Percentiles rank a stretch among this genome's conserved stretches.
Conservation (phyloP, 1,140 invertebrate genomes). For the Hylaeus anthracinus region DNA sequence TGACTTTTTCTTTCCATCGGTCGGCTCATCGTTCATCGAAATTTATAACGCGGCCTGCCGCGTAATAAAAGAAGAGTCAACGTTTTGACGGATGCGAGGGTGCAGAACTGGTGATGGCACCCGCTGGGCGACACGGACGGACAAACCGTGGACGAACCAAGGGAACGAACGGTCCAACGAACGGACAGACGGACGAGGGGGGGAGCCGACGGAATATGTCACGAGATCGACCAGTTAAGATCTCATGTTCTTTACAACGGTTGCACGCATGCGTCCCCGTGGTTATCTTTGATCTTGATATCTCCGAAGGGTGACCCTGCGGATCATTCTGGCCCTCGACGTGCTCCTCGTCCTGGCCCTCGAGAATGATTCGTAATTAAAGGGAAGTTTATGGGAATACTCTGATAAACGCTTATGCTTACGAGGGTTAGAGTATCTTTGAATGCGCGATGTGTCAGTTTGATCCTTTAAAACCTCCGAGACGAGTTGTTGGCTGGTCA, state of each 20-base stretch:
- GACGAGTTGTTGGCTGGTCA: background rate
- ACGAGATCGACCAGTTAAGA: conserved; percentile 74
- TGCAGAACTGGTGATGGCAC: conserved; percentile 77
- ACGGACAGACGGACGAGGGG: conserved; percentile 62
- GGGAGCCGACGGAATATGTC: conserved; percentile 68
- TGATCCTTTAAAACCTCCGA: no score
- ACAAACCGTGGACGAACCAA: conserved; percentile 67
- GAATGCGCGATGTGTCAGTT: no score
- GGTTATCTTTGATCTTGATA: conserved; percentile 73
- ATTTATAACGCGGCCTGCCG: conserved; percentile 60
- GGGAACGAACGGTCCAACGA: conserved; percentile 57
- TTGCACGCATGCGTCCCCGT: conserved; percentile 58
- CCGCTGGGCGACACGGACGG: conserved; percentile 73
- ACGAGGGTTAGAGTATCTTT: background rate
- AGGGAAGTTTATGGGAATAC: background rate
- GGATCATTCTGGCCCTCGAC: conserved; percentile 63
- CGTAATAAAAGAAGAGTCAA: conserved; percentile 66
- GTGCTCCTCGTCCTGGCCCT: conserved; percentile 28
- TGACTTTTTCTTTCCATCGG: conserved; percentile 17
- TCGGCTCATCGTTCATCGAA: conserved; percentile 53
- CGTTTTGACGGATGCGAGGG: conserved; percentile 76
- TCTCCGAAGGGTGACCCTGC: conserved; percentile 58
- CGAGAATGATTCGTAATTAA: conserved; percentile 23
- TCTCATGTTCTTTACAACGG: conserved; percentile 72
- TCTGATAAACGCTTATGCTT: background rate